phyloP scores from a whole-genome alignment of 2,113 vertebrate species.

The Nerophis lumbriciformis region DNA sequence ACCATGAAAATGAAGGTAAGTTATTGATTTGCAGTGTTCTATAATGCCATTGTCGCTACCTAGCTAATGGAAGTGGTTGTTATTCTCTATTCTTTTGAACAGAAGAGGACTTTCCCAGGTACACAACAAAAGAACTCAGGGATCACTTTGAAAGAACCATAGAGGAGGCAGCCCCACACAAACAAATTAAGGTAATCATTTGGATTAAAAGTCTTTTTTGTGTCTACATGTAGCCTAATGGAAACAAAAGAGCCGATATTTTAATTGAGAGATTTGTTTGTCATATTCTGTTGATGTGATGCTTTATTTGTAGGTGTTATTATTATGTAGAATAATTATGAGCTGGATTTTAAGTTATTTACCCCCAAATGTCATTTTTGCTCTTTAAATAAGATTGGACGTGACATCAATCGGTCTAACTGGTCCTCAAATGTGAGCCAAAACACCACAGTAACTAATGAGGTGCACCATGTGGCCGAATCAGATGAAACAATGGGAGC shows the following conservation, averaged over 20 bases:
- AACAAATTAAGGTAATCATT: slow-evolving; percentile 81
- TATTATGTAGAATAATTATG: background rate
- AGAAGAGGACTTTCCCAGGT: slow-evolving; percentile 81
- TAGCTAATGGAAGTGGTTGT: slow-evolving; percentile 1
- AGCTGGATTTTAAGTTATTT: slow-evolving; percentile 17
- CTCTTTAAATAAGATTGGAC: slow-evolving; percentile 77
- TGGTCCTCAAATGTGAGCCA: slow-evolving; percentile 66
- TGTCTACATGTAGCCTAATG: background rate
- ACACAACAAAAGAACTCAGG: slow-evolving; percentile 85
- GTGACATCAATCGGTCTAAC: slow-evolving; percentile 72
- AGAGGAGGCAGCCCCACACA: slow-evolving; percentile 75
- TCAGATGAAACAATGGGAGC: slow-evolving; percentile 37
- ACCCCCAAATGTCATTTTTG: slow-evolving; percentile 38
- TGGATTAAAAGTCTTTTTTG: background rate
- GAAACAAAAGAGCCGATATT: background rate
- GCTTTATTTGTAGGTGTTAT: background rate
- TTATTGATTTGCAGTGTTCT: slow-evolving; percentile 11
- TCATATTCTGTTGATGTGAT: background rate
- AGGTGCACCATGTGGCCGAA: slow-evolving; percentile 48
- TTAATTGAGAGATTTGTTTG: background rate
- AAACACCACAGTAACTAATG: slow-evolving; percentile 55
- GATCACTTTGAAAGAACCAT: slow-evolving; percentile 86
- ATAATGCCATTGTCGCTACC: background rate
- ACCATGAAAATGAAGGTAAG: slow-evolving; percentile 68
- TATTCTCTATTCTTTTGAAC: slow-evolving; percentile 43